phyloP scores from a whole-genome alignment of 2,113 vertebrate genomes.

The Crotophaga sulcirostris region DNA sequence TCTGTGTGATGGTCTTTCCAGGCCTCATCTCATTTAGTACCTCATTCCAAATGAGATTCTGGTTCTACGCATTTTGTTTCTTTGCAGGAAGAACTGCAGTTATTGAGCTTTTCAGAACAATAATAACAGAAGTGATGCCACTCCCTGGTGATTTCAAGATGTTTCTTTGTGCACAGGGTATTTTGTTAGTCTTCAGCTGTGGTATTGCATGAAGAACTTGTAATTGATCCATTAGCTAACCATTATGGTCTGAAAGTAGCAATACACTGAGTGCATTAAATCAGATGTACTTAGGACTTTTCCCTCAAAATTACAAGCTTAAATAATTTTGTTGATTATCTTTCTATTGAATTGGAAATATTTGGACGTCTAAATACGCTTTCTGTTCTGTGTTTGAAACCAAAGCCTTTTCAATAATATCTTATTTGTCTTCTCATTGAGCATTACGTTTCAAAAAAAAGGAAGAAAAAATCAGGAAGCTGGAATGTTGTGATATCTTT shows the following conservation, averaged over 20 bases:
- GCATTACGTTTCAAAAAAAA: neutral
- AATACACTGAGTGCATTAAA: neutral
- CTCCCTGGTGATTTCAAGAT: neutral
- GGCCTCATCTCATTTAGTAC: neutral
- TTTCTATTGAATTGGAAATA: constrained; percentile 1
- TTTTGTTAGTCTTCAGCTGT: constrained; percentile 19
- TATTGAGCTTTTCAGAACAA: constrained; percentile 7
- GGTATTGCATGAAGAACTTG: neutral
- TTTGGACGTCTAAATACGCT: neutral
- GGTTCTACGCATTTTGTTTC: neutral
- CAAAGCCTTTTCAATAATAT: neutral
- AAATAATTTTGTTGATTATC: constrained; percentile 20
- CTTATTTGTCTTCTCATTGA: neutral
- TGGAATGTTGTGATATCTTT: neutral
- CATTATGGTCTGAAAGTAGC: constrained; percentile 22
- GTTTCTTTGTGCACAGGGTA: neutral
- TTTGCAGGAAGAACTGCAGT: constrained; percentile 21
- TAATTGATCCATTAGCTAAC: constrained; percentile 43
- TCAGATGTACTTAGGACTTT: neutral
- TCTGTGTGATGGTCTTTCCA: neutral
- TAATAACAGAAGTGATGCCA: neutral
- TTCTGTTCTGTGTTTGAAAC: neutral
- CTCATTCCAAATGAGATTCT: neutral
- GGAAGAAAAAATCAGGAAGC: neutral
- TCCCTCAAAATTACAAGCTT: neutral